Evolutionary conservation across 30 jellyfish, hydroid and myxozoan species (phyloP), one percentile per base, ranked within the genome.

Genomic region (Morbakka virulenta): DNA sequence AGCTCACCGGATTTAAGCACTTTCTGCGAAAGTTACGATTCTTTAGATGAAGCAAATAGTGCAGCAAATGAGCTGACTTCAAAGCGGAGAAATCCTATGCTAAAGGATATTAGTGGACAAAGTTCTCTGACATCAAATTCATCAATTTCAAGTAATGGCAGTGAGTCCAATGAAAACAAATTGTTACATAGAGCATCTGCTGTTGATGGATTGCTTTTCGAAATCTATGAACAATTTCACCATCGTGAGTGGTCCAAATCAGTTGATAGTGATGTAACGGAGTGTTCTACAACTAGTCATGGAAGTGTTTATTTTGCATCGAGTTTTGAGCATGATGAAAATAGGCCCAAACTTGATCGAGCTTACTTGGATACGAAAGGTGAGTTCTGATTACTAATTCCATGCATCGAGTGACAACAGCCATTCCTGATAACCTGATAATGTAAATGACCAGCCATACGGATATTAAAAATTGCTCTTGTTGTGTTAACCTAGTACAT

Each of bases 121-220:
- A 57, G n/a, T 1, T 52, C 80, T 26, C 50, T 80, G 0, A 78
- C 83, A 0, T 67, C 91, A 30, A 80, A 83, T 57, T 67, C 68
- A 77, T 80, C 91, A 29, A 80, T 75, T 29, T 57, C 91, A 21
- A 80, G 91, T 28, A 80, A 77, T 3, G 61, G 62, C 35, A 74
- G 84, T 27, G 83, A 67, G 35, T 52, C 41, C 24, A 83, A 80
- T 22, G 73, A 69, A 33, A 83, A 80, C 3, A 80, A 50, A 1
- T 83, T 67, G 70, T 67, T 28, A 48, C 68, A 83, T 26, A 84
- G 69, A 49, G 65, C 82, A 34, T 84, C 95, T 26, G 96, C 97
- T 14, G 97, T 89, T 30, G 97, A 89, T 70, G 97, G 97, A 0
- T 66, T 89, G 2, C 82, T 89, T 21, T 89, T 89, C 66, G 97